Evolutionary conservation across 2,888 invertebrate species (phyloP).

Genomic region (Sipha maydis): DNA sequence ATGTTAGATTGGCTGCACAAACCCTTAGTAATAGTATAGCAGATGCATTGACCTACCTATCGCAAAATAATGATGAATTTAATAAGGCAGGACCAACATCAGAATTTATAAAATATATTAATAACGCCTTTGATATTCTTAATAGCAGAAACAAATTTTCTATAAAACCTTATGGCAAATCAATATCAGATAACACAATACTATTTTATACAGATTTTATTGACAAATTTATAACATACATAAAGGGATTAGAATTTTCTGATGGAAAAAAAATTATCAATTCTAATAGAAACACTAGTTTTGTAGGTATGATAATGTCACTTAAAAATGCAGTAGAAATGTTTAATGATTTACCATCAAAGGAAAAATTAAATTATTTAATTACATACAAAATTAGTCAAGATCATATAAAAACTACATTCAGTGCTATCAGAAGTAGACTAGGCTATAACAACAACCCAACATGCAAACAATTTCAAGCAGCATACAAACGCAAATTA

Average conservation of each 20-base stretch:
- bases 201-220: slow-evolving; percentile 2
- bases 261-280: neutral
- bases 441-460: slow-evolving; percentile 5
- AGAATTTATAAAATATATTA: slow-evolving; percentile 35
- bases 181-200: slow-evolving; percentile 14
- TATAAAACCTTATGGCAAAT: slow-evolving; percentile 9
- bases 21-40: slow-evolving; percentile 28
- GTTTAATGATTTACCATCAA: slow-evolving; percentile 10
- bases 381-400: slow-evolving; percentile 4
- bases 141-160: slow-evolving; percentile 32
- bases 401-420: slow-evolving; percentile 14
- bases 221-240: neutral
- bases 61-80: slow-evolving; percentile 12
- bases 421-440: slow-evolving; percentile 20
- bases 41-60: slow-evolving; percentile 21
- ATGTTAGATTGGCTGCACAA: slow-evolving; percentile 43
- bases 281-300: slow-evolving; percentile 10
- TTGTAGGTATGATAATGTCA: slow-evolving; percentile 12
- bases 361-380: slow-evolving; percentile 16
- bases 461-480: slow-evolving; percentile 1
- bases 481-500: slow-evolving; percentile 3
- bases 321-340: slow-evolving; percentile 15
- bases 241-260: neutral
- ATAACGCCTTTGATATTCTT: slow-evolving; percentile 16
- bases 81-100: slow-evolving; percentile 8